These are phyloP conservation scores for Mya arenaria DNA, from an alignment of 1,140 invertebrate genomes.

Conservation along the genomic window DNA sequence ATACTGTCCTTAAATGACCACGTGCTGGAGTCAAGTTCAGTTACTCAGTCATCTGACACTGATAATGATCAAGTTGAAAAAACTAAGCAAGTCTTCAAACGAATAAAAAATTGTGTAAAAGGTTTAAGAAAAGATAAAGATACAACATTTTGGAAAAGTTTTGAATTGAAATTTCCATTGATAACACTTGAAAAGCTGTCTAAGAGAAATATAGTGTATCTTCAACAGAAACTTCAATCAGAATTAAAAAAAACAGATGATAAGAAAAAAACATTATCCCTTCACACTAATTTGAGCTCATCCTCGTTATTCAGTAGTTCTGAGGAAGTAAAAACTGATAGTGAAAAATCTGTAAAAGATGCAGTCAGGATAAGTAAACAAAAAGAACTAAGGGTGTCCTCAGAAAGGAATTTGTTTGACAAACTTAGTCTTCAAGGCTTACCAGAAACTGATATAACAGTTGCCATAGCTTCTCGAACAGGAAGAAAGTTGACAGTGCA, in stretches of 20 bases:
- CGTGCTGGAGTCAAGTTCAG: too few relatives aligned
- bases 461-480: background rate
- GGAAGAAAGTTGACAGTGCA: background rate
- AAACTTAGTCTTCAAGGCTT: background rate
- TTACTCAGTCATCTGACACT: too few relatives aligned
- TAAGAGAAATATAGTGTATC: background rate
- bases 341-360: background rate
- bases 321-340: background rate
- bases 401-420: background rate
- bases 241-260: background rate
- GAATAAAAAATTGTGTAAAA: constrained; percentile 2
- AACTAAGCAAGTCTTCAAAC: too few relatives aligned
- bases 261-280: background rate
- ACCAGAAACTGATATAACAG: constrained; percentile 6
- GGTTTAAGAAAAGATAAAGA: constrained; percentile 12
- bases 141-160: background rate
- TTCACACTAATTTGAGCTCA: too few relatives aligned
- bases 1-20: too few relatives aligned
- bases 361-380: background rate
- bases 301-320: too few relatives aligned
- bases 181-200: background rate
- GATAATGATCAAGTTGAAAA: too few relatives aligned
- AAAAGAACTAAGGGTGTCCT: background rate
- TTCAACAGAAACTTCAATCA: background rate
- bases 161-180: background rate